Evolutionary conservation across 2,797 vertebrate species (phyloP), one percentile per base, ranked within the genome.

Genomic region (Tapera naevia): DNA sequence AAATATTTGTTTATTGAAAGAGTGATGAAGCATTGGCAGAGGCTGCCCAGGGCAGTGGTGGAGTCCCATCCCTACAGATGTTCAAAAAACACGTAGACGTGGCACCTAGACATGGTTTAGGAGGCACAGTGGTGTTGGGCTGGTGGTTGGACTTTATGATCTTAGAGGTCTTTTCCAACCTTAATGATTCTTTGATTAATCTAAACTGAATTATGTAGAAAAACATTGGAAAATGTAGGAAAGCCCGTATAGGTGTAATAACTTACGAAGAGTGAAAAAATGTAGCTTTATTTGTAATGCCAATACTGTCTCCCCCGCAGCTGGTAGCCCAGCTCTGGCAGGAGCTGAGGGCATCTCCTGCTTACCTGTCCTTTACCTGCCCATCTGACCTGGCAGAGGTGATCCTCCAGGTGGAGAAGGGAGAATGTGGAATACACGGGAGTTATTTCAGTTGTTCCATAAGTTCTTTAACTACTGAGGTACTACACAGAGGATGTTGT

Each of bases 401-500:
- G 1, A 17, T 8, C 1, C 11, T 33, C 39, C 8, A 7, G 17
- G 39, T 37, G 24, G 22, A 65, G 25, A 15, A 45, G 35, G 19
- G 35, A 23, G 18, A 45, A 45, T 5, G 23, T 9, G n/a, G 16
- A 28, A 27, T n/a, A 12, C 1, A 2, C 43, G 24, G 33, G 7
- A 3, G 33, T 39, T 50, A 35, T n/a, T 80, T 61, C 41, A 14
- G 33, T 35, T 41, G 13, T 53, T 48, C 45, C 43, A 18, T 28
- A 6, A 37, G 32, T 13, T 22, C 33, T 69, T 14, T 58, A 30
- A 21, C 5, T 37, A 6, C 9, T 10, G 9, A 50, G 62, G 17
- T 30, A 4, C 9, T 35, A 2, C 8, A 10, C 1, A 7, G 24
- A 69, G 27, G 80, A 12, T 69, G 1, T 2, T 51, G 23, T 10